Evolutionary conservation across 2,113 vertebrate species (phyloP).

Genomic region (Panurus biarmicus): DNA sequence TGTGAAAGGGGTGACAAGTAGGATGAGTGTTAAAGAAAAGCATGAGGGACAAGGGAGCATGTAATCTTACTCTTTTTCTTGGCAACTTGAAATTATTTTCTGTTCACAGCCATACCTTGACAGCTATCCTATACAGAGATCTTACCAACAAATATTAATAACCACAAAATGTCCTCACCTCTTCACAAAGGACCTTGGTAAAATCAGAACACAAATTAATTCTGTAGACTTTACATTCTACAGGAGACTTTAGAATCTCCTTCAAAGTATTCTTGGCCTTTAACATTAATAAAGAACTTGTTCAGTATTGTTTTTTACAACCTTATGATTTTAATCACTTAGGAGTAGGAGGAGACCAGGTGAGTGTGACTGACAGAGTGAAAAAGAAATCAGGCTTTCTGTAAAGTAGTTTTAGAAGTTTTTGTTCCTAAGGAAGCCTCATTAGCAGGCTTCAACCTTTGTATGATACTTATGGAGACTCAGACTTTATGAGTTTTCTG

Average conservation of each 20-base stretch:
- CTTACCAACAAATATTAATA: background rate
- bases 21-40: background rate
- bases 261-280: background rate
- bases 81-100: background rate
- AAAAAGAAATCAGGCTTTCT: background rate
- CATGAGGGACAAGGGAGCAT: background rate
- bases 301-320: background rate
- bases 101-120: background rate
- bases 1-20: background rate
- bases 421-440: background rate
- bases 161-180: background rate
- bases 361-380: background rate
- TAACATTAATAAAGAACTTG: background rate
- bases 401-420: background rate
- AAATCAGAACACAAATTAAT: background rate
- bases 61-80: background rate
- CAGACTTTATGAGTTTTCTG: constrained; percentile 13
- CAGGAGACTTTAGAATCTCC: no score
- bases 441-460: background rate
- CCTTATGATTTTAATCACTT: background rate
- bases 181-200: background rate
- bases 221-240: background rate
- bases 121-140: background rate
- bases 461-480: background rate
- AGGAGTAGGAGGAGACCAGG: background rate